Evolutionary conservation across 2,113 vertebrate genomes (phyloP).

Genomic region (Danionella cerebrum): DNA sequence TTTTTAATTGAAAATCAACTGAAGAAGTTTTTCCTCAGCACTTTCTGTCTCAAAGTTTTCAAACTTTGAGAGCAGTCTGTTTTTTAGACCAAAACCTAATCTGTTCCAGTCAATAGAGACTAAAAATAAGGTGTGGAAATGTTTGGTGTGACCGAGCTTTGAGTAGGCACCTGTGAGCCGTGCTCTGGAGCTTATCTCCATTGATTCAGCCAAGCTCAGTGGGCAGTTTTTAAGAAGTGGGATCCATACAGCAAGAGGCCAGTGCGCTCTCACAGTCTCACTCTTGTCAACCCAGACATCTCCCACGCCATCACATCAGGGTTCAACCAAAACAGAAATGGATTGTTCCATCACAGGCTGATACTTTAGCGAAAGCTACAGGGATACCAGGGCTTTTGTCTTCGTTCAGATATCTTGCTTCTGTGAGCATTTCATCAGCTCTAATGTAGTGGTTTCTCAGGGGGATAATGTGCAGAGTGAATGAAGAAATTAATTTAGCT

Average conservation of each 20-base stretch:
- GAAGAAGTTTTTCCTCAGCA: neutral
- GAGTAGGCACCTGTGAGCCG: neutral
- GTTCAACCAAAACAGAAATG: neutral
- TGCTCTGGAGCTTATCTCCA: slow-evolving; percentile 5
- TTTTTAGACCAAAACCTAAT: slow-evolving; percentile 53
- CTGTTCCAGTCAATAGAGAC: slow-evolving; percentile 55
- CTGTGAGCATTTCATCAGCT: slow-evolving; percentile 24
- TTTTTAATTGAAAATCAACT: too few species aligned
- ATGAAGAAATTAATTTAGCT: slow-evolving; percentile 23
- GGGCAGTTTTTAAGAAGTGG: slow-evolving; percentile 20
- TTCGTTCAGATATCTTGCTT: neutral
- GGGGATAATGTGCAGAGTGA: slow-evolving; percentile 18
- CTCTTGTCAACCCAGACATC: neutral
- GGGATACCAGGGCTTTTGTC: neutral
- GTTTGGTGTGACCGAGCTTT: neutral
- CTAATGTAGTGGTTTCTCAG: slow-evolving; percentile 5
- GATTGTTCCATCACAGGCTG: neutral
- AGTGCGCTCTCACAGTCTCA: neutral
- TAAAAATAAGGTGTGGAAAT: slow-evolving; percentile 57
- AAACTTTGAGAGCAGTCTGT: slow-evolving; percentile 19
- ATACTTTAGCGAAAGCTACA: neutral
- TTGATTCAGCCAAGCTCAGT: slow-evolving; percentile 15
- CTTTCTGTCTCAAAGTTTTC: slow-evolving; percentile 13
- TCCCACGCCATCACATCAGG: slow-evolving; percentile 7
- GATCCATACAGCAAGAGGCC: slow-evolving; percentile 8